Base-by-base conservation (phyloP, 2,113 vertebrate species). In the Centropus unirufus region DNA sequence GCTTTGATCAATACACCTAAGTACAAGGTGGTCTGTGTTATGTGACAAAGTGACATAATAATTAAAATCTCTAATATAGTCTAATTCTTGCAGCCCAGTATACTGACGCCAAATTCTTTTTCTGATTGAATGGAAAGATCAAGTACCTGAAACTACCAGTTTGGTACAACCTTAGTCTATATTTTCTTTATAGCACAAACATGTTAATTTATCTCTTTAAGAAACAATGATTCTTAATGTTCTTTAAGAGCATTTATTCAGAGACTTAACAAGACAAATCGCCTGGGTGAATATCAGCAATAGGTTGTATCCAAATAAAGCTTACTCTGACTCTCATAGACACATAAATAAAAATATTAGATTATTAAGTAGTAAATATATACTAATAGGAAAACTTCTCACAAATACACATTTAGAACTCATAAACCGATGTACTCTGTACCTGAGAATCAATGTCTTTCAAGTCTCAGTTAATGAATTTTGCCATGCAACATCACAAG, bases 21-120 rank as follows among this genome's bases (percentile, higher is more conserved):
- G 18, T 66, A 84, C 55, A 62, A 70, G 23, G 44, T 63, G 42
- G 18, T 58, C 70, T 74, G 17, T 91, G 21, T 4, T 69, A 40
- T 70, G 58, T 57, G 51, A 87, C 58, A 94, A 95, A 96, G 34
- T 73, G 47, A 47, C 61, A 83, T 29, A 49, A 89, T 74, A 95
- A 92, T 93, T 97, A 94, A 92, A 94, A 92, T 47, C 15, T 57
- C 22, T 90, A 66, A 79, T 40, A 92, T 70, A 93, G 62, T 42
- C 54, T 49, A 85, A 79, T 44, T 72, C 18, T 40, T 64, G 11
- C 23, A 68, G 16, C 6, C 23, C 4, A 44, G 7, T 52, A 32
- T 32, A 46, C 1, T 2, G 9, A 80, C 19, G 23, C 5, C 7
- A 85, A 21, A 39, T 12, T 12, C 2, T 13, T 93, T 83, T 94